A percentile compares a stretch with the other conserved stretches of the same genome.
Evolutionary conservation across 2,888 invertebrate species (phyloP).

Genomic region (Adelphocoris suturalis): DNA sequence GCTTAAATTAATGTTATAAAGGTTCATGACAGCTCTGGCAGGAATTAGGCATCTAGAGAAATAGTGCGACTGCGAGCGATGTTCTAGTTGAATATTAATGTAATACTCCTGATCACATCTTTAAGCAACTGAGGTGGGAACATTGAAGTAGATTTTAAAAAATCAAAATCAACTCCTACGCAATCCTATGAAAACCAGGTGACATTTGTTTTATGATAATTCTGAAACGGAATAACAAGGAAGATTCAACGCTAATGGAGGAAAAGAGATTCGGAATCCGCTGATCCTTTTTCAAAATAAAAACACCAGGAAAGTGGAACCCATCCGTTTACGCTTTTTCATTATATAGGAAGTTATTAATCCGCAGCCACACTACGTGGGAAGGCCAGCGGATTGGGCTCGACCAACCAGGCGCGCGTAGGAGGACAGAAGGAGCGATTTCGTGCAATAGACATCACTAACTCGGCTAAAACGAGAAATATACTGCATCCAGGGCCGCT

Average conservation of each 20-base stretch:
- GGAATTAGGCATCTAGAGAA: no score
- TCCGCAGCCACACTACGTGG: not conserved
- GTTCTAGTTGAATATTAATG: no score
- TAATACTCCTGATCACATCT: no score
- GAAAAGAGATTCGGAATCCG: not conserved
- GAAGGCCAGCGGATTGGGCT: not conserved
- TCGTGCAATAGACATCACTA: not conserved
- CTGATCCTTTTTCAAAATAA: not conserved
- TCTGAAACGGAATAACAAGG: not conserved
- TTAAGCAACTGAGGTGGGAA: no score
- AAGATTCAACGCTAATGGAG: not conserved
- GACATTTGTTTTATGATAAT: constrained; percentile 4
- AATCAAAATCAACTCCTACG: not conserved
- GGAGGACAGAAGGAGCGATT: not conserved
- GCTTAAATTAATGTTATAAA: no score
- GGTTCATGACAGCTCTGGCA: no score
- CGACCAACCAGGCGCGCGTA: not conserved
- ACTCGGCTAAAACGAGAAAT: not conserved
- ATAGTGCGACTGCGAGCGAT: no score
- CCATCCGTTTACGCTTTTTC: not conserved
- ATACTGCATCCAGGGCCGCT: no score
- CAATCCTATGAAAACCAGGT: not conserved
- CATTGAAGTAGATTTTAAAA: no score
- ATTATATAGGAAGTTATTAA: constrained; percentile 25
- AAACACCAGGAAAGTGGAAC: not conserved